phyloP scores from a whole-genome alignment of 2,113 vertebrate species.

The Arothron firmamentum region DNA sequence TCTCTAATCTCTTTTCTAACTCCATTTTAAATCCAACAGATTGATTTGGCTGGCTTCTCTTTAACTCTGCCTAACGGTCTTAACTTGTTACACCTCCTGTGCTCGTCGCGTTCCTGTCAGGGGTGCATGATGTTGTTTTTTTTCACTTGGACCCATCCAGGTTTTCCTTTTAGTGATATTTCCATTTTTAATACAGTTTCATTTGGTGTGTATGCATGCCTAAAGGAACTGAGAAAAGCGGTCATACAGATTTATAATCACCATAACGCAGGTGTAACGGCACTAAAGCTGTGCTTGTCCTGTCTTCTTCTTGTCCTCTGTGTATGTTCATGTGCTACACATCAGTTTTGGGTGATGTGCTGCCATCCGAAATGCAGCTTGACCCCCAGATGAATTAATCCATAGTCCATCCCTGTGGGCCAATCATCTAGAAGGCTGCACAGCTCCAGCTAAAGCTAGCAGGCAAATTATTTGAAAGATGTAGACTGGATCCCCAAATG shows the following conservation, averaged over 20 bases:
- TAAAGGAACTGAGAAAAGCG: too few species aligned
- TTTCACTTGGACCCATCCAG: not conserved
- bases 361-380: too few species aligned
- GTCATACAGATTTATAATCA: too few species aligned
- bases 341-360: too few species aligned
- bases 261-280: too few species aligned
- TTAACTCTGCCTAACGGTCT: constrained; percentile 59
- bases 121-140: not conserved
- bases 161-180: not conserved
- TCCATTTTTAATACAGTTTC: too few species aligned
- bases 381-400: too few species aligned
- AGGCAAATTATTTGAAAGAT: constrained; percentile 47
- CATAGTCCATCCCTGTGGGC: too few species aligned
- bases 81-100: constrained; percentile 41
- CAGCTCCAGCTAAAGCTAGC: constrained; percentile 50
- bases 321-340: too few species aligned
- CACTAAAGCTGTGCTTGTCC: too few species aligned
- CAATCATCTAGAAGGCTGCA: constrained; percentile 1
- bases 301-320: too few species aligned
- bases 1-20: constrained; percentile 61
- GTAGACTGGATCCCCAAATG: constrained; percentile 25
- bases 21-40: constrained; percentile 62
- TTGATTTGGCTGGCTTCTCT: constrained; percentile 65
- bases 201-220: too few species aligned
- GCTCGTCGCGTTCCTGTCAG: constrained; percentile 32